A percentile compares a stretch with the other conserved stretches of the same genome.
These are phyloP conservation scores for Pantherophis guttatus DNA, from an alignment of 2,113 vertebrate species.

Conservation along the genomic window DNA sequence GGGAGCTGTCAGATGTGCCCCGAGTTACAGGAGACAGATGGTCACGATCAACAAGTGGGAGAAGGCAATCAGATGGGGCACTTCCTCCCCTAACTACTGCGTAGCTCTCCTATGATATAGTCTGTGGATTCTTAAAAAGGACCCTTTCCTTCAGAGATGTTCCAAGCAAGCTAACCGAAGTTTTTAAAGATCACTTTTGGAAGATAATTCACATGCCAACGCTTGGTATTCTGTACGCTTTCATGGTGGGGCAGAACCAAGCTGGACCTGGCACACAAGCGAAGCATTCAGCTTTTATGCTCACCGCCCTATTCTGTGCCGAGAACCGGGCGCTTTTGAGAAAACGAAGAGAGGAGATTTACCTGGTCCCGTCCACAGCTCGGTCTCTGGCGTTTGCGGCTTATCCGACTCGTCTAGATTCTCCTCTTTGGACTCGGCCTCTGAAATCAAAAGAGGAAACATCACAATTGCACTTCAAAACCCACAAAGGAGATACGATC, in stretches of 20 bases:
- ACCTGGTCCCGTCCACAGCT: constrained; percentile 86
- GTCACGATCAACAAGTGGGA: background rate
- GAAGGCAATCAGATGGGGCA: background rate
- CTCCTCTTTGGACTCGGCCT: constrained; percentile 48
- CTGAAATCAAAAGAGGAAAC: constrained; percentile 47
- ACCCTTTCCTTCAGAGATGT: background rate
- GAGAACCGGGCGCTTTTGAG: background rate
- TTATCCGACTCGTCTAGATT: constrained; percentile 56
- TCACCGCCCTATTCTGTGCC: too few species aligned
- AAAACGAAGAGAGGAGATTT: constrained; percentile 15
- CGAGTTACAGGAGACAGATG: background rate
- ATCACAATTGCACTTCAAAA: accelerated
- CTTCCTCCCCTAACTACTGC: too few species aligned
- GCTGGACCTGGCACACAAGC: background rate
- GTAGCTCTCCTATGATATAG: background rate
- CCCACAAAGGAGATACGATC: background rate
- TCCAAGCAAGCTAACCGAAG: background rate
- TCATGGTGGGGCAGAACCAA: background rate
- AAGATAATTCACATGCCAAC: background rate
- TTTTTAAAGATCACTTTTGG: background rate
- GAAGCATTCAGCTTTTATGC: background rate
- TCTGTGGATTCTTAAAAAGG: background rate
- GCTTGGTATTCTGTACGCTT: background rate
- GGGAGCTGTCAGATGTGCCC: background rate
- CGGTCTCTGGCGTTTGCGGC: constrained; percentile 45